Base-by-base conservation (phyloP, 2,113 vertebrate genomes). In the Pseudopipra pipra region DNA sequence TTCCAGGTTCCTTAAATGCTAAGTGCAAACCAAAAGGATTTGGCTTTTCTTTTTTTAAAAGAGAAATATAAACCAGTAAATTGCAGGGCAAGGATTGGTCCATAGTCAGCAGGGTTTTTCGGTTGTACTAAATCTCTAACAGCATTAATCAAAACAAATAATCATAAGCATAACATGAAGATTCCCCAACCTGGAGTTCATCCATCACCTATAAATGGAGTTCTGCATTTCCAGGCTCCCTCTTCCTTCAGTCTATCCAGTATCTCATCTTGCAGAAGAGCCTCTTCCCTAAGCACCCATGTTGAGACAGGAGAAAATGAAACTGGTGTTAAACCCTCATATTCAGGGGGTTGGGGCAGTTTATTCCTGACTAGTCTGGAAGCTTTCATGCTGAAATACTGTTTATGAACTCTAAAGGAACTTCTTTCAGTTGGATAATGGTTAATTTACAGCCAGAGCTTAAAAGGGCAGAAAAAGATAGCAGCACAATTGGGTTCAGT, bases 401-500 rank as follows among this genome's bases (percentile, higher is more conserved):
- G 49, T 96, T 91, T 93, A 95, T 96, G 95, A 97, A 97, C 71
- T 96, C 83, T 62, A 95, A 97, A 90, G 56, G 65, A 97, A 95
- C 95, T 96, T 95, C 89, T 81, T 97, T 96, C 68, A 84, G 63
- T 23, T 89, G 61, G 54, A 95, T 95, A 96, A 96, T 90, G 88
- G 94, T 96, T 97, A 97, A 97, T 98, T 97, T 97, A 97, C 79
- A 97, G 79, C 80, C 76, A 94, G 93, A 95, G 90, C 85, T 96
- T 83, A 95, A 96, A 97, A 97, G 83, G 95, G 73, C 88, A 96
- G 81, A 67, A 96, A 94, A 97, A 94, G 95, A 97, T 96, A 97
- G 90, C 92, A 82, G 93, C 30, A 68, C 93, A 96, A 96, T 96
- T 97, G 95, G 62, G 70, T 95, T 92, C 95, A 91, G 72, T 81